Base-by-base conservation (phyloP, 1,140 invertebrate genomes). In the Heliconius himera region DNA sequence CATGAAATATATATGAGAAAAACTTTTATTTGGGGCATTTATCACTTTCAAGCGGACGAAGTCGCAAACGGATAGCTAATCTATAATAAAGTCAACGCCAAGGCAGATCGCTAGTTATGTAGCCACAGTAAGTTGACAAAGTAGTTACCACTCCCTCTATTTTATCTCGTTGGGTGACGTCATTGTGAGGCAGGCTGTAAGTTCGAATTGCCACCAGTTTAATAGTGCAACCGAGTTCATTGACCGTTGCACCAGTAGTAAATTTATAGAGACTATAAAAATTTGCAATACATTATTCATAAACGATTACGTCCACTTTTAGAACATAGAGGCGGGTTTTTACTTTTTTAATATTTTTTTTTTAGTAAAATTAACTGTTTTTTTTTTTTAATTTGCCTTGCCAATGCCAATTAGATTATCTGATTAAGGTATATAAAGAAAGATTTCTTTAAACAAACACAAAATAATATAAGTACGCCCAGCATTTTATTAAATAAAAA, bases 161-260 rank as follows among this genome's bases (percentile, higher is more conserved):
- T 26, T 29, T 29, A 66, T 66, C 60, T 66, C 60, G 26, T 66
- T 29, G 22, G n/a, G 26, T 66, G 60, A 66, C 60, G 60, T 66
- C 60, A 66, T 16, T 29, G 49, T 51, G 49, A 51, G 18, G 26
- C 60, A 66, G 60, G 26, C 60, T 66, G 26, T 60, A 60, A 60
- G 54, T 66, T 66, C 60, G 60, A 66, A 66, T 66, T 26, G 60
- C 60, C 60, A 66, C 60, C 26, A 66, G 60, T 29, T 66, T 66
- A 66, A 66, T 66, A 66, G 60, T 66, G 60, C 60, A 66, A 66
- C 22, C 11, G 26, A 66, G 60, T 66, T 66, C 60, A 29, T 66
- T 66, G 60, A 66, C 60, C 60, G 60, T 29, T 66, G 60, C 60
- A 66, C 22, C 60, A 29, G 13, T 66, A 29, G 22, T 13, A 5